Base-by-base conservation (phyloP, 1,140 invertebrate genomes). In the Apis florea region DNA sequence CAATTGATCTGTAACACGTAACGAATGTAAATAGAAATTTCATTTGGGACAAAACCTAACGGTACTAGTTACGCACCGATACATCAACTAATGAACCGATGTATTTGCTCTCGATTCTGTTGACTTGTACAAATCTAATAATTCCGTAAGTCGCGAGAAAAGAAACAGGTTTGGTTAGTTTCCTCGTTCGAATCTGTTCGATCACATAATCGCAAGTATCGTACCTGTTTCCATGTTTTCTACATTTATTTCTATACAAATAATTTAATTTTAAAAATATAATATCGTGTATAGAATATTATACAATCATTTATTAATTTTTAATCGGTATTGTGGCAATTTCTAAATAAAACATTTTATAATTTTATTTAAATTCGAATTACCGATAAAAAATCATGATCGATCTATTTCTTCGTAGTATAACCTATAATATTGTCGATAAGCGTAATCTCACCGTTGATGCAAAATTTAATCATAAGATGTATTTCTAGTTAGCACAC, bases 71-170 rank as follows among this genome's bases (percentile, higher is more conserved):
- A 87, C 78, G 83, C 85, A 26, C 61, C 83, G 74, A 79, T 82
- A 81, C 75, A 71, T 75, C 47, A 69, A 71, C 69, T 86, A 88
- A 89, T 71, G 85, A 87, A 83, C 81, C 86, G 59, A 79, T 51
- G 26, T 82, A 76, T 78, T 75, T 87, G 82, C 69, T 78, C 84
- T 85, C 64, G 54, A 82, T 87, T 83, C 68, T 80, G 49, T 26
- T 40, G 47, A 54, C 11, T 67, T 19, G 56, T 8, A 13, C 66
- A 13, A 58, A 49, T 54, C 19, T 68, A 61, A 82, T 64, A 56
- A 80, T 31, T 82, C 40, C 51, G n/a, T 12, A n/a, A 68, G 24
- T 1, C 8, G 15, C 5, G n/a, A 58, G 26, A 81, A 58, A 63
- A 63, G 15, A 26, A 76, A 71, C 58, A 31, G 40, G 0, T 58